Conservation (phyloP, 2,888 invertebrate species). For the Drosophila gaucha region DNA sequence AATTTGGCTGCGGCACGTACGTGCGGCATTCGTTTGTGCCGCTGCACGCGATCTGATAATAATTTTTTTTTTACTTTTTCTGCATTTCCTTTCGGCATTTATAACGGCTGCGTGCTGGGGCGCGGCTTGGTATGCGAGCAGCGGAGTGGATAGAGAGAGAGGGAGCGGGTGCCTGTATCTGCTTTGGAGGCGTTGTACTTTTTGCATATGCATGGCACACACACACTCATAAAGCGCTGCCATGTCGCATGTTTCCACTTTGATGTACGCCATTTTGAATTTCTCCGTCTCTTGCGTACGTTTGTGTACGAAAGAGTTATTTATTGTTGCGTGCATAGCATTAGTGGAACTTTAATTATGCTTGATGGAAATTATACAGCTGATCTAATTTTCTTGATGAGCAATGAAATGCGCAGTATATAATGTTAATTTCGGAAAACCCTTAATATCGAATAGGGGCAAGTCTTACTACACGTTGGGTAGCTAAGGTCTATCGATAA, state of each 20-base stretch:
- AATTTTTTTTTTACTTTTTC: conserved; percentile 36
- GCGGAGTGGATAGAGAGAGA: neutral
- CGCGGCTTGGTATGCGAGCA: conserved; percentile 39
- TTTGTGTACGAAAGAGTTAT: conserved; percentile 48
- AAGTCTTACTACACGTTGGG: neutral
- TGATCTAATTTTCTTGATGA: conserved; percentile 39
- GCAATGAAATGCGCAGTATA: conserved; percentile 6
- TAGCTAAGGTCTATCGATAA: neutral
- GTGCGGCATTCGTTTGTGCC: conserved; percentile 66
- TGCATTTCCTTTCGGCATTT: conserved; percentile 59
- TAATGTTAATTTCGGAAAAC: neutral
- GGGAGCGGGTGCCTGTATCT: conserved; percentile 1
- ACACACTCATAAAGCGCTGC: conserved; percentile 61
- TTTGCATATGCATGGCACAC: conserved; percentile 63
- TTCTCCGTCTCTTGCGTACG: conserved; percentile 19
- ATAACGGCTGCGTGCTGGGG: conserved; percentile 70
- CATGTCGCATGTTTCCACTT: conserved; percentile 71
- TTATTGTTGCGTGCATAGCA: conserved; percentile 45
- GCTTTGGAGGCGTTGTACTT: conserved; percentile 39
- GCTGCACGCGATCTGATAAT: conserved; percentile 81
- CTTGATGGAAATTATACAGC: conserved; percentile 46
- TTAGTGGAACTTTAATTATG: conserved; percentile 46
- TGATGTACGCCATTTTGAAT: conserved; percentile 75
- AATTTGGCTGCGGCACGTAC: conserved; percentile 67
- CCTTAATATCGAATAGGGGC: neutral